These are phyloP conservation scores for Toxotes chatareus DNA, from an alignment of 2,113 vertebrate genomes.

Conservation along the genomic window DNA sequence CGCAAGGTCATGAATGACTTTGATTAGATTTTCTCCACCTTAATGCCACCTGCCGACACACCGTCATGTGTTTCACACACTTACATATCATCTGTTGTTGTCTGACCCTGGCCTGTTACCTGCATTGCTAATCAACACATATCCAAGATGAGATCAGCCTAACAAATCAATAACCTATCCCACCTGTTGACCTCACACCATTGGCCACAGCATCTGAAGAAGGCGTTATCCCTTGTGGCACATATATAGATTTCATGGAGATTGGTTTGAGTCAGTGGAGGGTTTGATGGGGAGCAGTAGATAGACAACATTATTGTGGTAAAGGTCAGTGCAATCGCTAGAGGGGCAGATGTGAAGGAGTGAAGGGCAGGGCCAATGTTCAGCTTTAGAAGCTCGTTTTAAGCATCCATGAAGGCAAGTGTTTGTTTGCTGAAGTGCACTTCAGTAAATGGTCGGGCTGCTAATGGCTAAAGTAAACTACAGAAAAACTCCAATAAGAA, in stretches of 20 bases:
- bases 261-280: background rate
- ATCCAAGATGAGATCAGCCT: background rate
- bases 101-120: background rate
- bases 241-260: constrained; percentile 12
- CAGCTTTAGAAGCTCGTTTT: background rate
- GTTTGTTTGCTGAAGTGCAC: background rate
- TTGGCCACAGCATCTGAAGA: background rate
- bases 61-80: background rate
- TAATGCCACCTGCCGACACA: background rate
- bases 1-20: constrained; percentile 11
- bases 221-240: background rate
- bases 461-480: background rate
- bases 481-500: background rate
- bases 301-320: background rate
- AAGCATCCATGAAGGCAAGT: background rate
- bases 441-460: background rate
- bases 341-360: background rate
- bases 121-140: constrained; percentile 5
- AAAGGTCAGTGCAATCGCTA: background rate
- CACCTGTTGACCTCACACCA: background rate
- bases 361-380: background rate
- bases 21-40: background rate
- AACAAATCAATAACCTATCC: constrained; percentile 35
- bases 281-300: background rate
- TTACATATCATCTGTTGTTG: background rate